Base-by-base conservation (phyloP, 2,888 invertebrate genomes). In the Abscondita cerata region DNA sequence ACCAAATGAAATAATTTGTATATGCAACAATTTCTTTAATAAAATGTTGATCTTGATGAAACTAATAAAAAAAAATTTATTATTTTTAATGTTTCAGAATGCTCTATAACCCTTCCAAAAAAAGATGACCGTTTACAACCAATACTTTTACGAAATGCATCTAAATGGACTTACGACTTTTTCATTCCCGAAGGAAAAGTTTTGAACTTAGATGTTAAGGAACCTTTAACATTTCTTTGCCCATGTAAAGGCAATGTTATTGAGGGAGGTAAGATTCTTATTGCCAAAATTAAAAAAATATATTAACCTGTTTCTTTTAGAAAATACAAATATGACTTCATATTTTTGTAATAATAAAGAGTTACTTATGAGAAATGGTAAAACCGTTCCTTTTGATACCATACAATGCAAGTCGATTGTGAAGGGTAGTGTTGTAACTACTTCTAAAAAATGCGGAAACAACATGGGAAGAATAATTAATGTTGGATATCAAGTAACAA, bases 401-500 rank as follows among this genome's bases (percentile, higher is more conserved):
- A 62, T 78, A 5, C 63, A 70, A 47, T 79, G 79, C 56, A 66
- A 65, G 8, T 71, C 71, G 54, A 50, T 68, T 11, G 68, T 76
- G 2, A 70, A 72, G 57, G 78, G 76, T 1, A 73, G 73, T 15
- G 64, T 78, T 4, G 25, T 68, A 19, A 67, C 68, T 12, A 75
- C 78, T 3, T 61, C 64, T 15, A 59, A 64, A 51, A 71, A 66
- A 59, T 80, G 79, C 65, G 74, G 74, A 1, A 67, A 68, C 46
- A 69, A 69, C 53, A 48, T 60, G 46, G 78, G 77, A 6, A 41
- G 56, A n/a, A 66, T 75, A 18, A 69, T 72, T 11, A 64, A 75
- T 57, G 76, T 79, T 48, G 79, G 79, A 19, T 78, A 75, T 62
- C 64, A 67, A 41, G 55, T 75, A 3, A 68, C 68, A 3, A 54